A percentile compares a stretch with the other conserved stretches of the same genome.
Conservation (phyloP, 92 coral and sea anemone genomes). For the Palythoa grandis region DNA sequence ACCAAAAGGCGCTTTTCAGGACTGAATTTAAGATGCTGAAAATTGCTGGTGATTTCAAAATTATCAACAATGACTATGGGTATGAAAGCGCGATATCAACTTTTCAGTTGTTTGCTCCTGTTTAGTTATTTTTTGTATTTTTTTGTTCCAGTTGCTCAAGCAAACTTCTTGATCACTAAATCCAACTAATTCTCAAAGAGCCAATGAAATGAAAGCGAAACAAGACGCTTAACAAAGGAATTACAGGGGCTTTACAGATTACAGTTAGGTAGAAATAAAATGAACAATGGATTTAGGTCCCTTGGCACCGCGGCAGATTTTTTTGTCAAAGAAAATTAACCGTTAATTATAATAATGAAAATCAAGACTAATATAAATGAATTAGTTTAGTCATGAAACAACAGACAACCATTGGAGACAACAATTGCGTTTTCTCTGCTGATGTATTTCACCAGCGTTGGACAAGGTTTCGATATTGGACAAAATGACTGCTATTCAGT, state of each 20-base stretch:
- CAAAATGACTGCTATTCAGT: background rate
- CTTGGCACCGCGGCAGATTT: slow-evolving; percentile 18
- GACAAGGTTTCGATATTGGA: background rate
- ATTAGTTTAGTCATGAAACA: background rate
- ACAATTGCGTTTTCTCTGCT: background rate
- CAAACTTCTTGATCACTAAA: slow-evolving; percentile 2
- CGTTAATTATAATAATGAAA: slow-evolving; percentile 5
- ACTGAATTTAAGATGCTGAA: too few relatives aligned
- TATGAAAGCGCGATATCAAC: too few relatives aligned
- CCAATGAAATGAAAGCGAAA: slow-evolving; percentile 12
- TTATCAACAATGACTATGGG: too few relatives aligned
- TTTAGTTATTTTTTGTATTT: too few relatives aligned
- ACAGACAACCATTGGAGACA: background rate
- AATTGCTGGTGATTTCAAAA: too few relatives aligned
- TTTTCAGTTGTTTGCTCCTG: too few relatives aligned
- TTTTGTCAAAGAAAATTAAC: background rate
- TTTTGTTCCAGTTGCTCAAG: background rate
- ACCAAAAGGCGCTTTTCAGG: too few relatives aligned
- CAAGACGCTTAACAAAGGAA: background rate
- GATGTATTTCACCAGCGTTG: background rate
- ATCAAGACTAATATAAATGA: background rate
- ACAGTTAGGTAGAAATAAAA: background rate
- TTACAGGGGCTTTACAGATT: background rate
- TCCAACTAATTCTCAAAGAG: background rate
- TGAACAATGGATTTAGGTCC: background rate